Evolutionary conservation across 1,140 invertebrate species (phyloP).

Genomic region (Zaprionus vittiger): DNA sequence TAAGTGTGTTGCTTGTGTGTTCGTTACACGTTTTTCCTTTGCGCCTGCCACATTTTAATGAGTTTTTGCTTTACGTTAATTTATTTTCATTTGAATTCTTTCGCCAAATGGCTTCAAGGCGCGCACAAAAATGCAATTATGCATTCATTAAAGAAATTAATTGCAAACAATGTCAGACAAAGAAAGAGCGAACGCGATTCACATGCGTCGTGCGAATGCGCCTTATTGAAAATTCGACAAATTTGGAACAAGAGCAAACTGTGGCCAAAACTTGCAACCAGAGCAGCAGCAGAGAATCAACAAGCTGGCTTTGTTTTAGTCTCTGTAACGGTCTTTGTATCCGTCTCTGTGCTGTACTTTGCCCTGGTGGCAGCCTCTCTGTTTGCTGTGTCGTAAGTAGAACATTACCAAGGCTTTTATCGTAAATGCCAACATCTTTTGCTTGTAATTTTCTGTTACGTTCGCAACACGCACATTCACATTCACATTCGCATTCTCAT

Average conservation of each 20-base stretch:
- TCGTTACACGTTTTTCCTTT: constrained; percentile 30
- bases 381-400: constrained; percentile 66
- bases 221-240: constrained; percentile 57
- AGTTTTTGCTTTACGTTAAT: constrained; percentile 82
- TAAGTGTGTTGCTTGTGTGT: constrained; percentile 11
- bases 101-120: constrained; percentile 76
- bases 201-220: constrained; percentile 50
- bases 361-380: constrained; percentile 31
- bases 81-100: constrained; percentile 82
- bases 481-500: constrained; percentile 70
- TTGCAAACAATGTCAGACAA: constrained; percentile 73
- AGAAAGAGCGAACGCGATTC: neutral
- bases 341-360: constrained; percentile 12
- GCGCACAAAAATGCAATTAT: constrained; percentile 81
- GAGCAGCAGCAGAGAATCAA: constrained; percentile 25
- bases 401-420: constrained; percentile 81
- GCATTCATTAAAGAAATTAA: constrained; percentile 82
- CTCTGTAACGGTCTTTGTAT: constrained; percentile 30
- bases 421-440: constrained; percentile 81
- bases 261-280: constrained; percentile 17
- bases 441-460: constrained; percentile 81
- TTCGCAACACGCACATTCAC: constrained; percentile 55
- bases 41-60: constrained; percentile 75
- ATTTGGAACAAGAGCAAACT: constrained; percentile 6
- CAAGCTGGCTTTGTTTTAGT: constrained; percentile 30